Conservation (phyloP, 2,888 invertebrate genomes). For the Calephelis perditalis region DNA sequence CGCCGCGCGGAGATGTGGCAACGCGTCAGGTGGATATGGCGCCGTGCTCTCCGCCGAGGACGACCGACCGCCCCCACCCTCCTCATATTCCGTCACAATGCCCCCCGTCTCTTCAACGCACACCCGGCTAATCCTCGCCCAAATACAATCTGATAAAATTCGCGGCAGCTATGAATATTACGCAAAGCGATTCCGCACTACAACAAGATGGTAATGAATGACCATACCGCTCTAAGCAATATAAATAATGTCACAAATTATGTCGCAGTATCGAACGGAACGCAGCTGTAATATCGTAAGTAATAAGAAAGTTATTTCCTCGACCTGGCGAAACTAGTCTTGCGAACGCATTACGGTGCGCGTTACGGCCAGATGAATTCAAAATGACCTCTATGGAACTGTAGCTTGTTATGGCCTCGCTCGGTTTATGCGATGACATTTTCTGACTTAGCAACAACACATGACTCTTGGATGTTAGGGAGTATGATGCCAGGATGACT, state of each 20-base stretch:
- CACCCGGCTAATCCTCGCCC: slow-evolving; percentile 68
- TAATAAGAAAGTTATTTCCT: slow-evolving; percentile 76
- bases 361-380: slow-evolving; percentile 74
- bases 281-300: slow-evolving; percentile 51
- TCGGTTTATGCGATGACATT: slow-evolving; percentile 72
- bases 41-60: slow-evolving; percentile 63
- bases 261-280: slow-evolving; percentile 53
- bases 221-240: slow-evolving; percentile 57
- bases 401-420: slow-evolving; percentile 74
- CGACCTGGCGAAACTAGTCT: slow-evolving; percentile 76
- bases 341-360: slow-evolving; percentile 73
- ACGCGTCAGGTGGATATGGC: slow-evolving; percentile 77
- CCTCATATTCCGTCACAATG: slow-evolving; percentile 43
- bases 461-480: slow-evolving; percentile 49
- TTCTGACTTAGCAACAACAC: slow-evolving; percentile 71
- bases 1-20: slow-evolving; percentile 68
- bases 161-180: slow-evolving; percentile 77
- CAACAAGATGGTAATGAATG: slow-evolving; percentile 70
- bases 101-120: slow-evolving; percentile 43
- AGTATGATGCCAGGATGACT: slow-evolving; percentile 72
- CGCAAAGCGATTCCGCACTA: slow-evolving; percentile 71
- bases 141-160: slow-evolving; percentile 76
- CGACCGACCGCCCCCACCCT: slow-evolving; percentile 47
- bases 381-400: slow-evolving; percentile 78
- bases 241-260: slow-evolving; percentile 52